Percentiles rank a stretch among this genome's conserved stretches.
These are phyloP conservation scores for Candoia aspera DNA, from an alignment of 2,113 vertebrate species.

Conservation along the genomic window DNA sequence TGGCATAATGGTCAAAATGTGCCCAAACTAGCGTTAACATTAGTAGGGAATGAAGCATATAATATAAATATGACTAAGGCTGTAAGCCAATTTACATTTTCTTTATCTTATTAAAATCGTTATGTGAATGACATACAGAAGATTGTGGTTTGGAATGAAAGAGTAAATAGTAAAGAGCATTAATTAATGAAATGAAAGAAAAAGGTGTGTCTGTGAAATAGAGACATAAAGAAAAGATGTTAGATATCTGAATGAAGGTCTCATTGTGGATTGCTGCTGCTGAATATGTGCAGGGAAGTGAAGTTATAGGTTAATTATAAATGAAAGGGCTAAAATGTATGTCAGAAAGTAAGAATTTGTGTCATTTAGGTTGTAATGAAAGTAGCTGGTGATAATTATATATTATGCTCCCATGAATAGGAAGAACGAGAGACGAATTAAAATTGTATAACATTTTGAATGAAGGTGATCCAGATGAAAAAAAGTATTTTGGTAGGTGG, in stretches of 20 bases:
- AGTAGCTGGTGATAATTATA: neutral
- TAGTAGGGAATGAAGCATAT: neutral
- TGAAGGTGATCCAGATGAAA: neutral
- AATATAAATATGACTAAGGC: neutral
- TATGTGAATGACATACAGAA: neutral
- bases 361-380: neutral
- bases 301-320: neutral
- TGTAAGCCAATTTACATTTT: neutral
- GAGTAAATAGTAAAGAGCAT: neutral
- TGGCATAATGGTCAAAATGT: neutral
- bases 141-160: neutral
- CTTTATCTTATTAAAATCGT: neutral
- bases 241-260: neutral
- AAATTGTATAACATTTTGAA: neutral
- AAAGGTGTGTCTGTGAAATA: neutral
- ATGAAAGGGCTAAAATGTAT: neutral
- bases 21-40: neutral
- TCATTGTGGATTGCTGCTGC: neutral
- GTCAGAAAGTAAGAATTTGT: neutral
- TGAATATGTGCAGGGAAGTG: neutral
- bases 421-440: neutral
- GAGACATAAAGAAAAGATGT: neutral
- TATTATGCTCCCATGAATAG: neutral
- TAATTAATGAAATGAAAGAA: neutral
- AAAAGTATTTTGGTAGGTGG: neutral